phyloP scores from a whole-genome alignment of 2,113 vertebrate genomes.

The Quiscalus mexicanus region DNA sequence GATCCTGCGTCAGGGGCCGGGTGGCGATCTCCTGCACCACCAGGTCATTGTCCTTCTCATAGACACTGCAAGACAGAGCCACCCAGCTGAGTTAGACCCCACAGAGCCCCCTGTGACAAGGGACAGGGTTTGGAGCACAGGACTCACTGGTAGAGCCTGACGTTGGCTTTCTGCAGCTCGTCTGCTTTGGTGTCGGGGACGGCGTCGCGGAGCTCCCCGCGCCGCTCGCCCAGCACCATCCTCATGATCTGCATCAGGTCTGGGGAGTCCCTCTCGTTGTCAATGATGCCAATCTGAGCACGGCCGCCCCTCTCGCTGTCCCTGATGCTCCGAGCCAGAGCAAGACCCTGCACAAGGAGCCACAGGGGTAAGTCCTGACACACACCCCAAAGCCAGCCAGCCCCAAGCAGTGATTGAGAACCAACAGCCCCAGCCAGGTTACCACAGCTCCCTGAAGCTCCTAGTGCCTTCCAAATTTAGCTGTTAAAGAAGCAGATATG shows the following conservation, averaged over 20 bases:
- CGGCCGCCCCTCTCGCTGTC: conserved; percentile 87
- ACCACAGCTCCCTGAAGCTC: background rate
- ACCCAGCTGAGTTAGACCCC: background rate
- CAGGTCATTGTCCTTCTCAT: conserved; percentile 80
- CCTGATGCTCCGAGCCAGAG: conserved; percentile 86
- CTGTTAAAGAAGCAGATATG: background rate
- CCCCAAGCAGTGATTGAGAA: background rate
- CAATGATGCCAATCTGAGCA: conserved; percentile 84
- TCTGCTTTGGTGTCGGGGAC: conserved; percentile 71
- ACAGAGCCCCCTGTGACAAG: rapidly evolving
- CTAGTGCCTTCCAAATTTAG: background rate
- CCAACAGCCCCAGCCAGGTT: background rate
- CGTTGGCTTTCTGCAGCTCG: conserved; percentile 65
- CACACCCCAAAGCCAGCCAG: background rate
- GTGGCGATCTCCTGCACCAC: conserved; percentile 88
- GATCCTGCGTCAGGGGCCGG: conserved; percentile 85
- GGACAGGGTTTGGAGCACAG: background rate
- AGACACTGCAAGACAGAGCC: conserved; percentile 77
- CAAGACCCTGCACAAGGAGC: conserved; percentile 75
- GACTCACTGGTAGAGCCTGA: conserved; percentile 87
- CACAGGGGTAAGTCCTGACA: background rate
- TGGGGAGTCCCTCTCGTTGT: conserved; percentile 77
- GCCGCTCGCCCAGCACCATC: conserved; percentile 80
- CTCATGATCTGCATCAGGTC: conserved; percentile 87
- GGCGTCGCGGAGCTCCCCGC: conserved; percentile 69